Evolutionary conservation across 2,113 vertebrate genomes (phyloP).

Genomic region (Clarias magur): DNA sequence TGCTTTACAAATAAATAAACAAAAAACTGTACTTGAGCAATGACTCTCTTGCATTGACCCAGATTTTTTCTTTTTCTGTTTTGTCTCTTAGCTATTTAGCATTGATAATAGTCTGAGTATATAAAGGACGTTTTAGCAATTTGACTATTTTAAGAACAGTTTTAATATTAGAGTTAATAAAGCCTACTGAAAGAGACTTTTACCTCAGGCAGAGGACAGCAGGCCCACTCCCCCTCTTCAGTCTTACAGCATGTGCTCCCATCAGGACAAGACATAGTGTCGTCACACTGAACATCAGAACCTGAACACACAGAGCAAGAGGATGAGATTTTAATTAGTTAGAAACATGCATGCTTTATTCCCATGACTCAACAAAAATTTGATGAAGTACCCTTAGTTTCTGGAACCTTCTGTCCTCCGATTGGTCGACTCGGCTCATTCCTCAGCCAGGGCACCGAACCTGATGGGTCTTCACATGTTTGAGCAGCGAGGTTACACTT

Average conservation of each 20-base stretch:
- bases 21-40: too few relatives aligned
- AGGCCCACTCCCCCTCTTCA: conserved; percentile 37
- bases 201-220: conserved; percentile 64
- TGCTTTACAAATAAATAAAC: too few relatives aligned
- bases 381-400: not conserved
- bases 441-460: conserved; percentile 52
- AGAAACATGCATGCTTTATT: too few relatives aligned
- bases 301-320: conserved; percentile 67
- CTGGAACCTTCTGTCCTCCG: not conserved
- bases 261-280: conserved; percentile 46
- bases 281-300: conserved; percentile 53
- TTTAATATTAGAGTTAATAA: too few relatives aligned
- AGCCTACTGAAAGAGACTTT: conserved; percentile 29
- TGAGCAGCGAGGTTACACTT: conserved; percentile 63
- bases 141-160: too few relatives aligned
- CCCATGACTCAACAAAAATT: too few relatives aligned
- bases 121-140: too few relatives aligned
- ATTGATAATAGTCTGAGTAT: too few relatives aligned
- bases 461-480: conserved; percentile 53
- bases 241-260: conserved; percentile 61
- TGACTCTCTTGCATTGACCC: too few relatives aligned
- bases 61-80: too few relatives aligned
- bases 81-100: too few relatives aligned
- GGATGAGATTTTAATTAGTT: too few relatives aligned
- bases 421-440: conserved; percentile 59